Evolutionary conservation across 2,888 invertebrate genomes (phyloP), one percentile per base, ranked within the genome.

Genomic region (Augochlorella aurata): DNA sequence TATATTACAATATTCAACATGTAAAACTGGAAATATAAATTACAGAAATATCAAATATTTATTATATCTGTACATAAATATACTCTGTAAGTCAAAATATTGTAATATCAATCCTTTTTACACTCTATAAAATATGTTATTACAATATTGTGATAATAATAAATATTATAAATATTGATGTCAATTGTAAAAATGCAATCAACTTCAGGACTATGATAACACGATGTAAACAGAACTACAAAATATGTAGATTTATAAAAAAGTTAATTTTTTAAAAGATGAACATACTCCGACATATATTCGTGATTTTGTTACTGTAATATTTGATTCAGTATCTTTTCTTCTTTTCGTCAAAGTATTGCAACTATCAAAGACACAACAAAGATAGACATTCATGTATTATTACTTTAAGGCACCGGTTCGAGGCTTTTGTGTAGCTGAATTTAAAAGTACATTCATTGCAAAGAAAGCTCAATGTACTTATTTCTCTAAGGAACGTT

Each of bases 51-150:
- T 73, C 24, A 47, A 45, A 77, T 77, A 83, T 83, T 82, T 82
- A 82, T 83, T 83, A 82, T 83, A 76, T 82, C 82, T 82, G 66
- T 78, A 76, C 73, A 83, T 81, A 78, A 70, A 75, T 78, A 72
- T 79, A 70, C 16, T 66, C 49, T 67, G 58, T 71, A 49, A 24
- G 61, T 71, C 67, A 68, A 71, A 74, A 74, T 83, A 80, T 75
- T 69, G 58, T 47, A 74, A 78, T 67, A 79, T 63, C 65, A 21
- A 44, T n/a, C 18, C 52, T 58, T 71, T 7, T 52, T 71, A 47
- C 38, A 16, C 10, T 44, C 14, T 2, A 58, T 16, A 58, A 61
- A 66, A 8, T 50, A 52, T 69, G 54, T 66, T 77, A 50, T 80
- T 84, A 65, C 70, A 72, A 77, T 71, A 74, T 63, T 74, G 61